These are phyloP conservation scores for Magallana nippona DNA, from an alignment of 2,888 invertebrate species.

Conservation along the genomic window DNA sequence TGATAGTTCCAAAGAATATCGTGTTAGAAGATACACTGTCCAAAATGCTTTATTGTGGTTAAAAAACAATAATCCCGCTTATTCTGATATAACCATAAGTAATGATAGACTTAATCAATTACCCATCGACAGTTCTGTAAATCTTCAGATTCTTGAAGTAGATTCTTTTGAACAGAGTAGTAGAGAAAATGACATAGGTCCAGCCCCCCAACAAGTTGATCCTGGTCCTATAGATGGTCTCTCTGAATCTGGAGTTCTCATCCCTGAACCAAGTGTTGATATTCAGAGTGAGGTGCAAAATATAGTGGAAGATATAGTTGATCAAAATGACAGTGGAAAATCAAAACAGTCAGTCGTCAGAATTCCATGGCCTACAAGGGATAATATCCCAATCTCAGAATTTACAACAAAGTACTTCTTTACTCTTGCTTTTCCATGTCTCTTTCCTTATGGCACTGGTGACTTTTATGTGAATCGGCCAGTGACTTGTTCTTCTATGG, in stretches of 20 bases:
- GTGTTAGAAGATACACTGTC: constrained; percentile 47
- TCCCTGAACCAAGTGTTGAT: constrained; percentile 49
- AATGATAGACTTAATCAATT: constrained; percentile 43
- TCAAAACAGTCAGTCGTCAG: constrained; percentile 39
- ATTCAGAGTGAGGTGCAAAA: constrained; percentile 48
- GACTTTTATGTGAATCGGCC: constrained; percentile 48
- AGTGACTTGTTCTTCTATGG: constrained; percentile 47
- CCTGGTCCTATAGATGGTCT: constrained; percentile 43
- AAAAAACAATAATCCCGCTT: constrained; percentile 50
- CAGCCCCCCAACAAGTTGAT: constrained; percentile 49
- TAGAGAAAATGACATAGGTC: constrained; percentile 46
- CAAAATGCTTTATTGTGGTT: constrained; percentile 51
- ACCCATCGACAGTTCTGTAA: constrained; percentile 42
- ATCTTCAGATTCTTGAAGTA: constrained; percentile 39
- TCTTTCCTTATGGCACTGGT: constrained; percentile 46
- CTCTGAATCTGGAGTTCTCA: constrained; percentile 48
- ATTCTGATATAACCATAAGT: constrained; percentile 49
- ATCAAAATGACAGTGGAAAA: constrained; percentile 36
- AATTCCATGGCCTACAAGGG: constrained; percentile 51
- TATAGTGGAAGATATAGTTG: constrained; percentile 27
- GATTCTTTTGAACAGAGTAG: not conserved
- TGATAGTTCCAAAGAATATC: constrained; percentile 49
- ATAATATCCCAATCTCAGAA: constrained; percentile 52
- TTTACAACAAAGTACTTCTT: constrained; percentile 53
- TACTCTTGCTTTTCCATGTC: constrained; percentile 48